Evolutionary conservation across 2,888 invertebrate species (phyloP).

Genomic region (Bursaphelenchus okinawaensis): DNA sequence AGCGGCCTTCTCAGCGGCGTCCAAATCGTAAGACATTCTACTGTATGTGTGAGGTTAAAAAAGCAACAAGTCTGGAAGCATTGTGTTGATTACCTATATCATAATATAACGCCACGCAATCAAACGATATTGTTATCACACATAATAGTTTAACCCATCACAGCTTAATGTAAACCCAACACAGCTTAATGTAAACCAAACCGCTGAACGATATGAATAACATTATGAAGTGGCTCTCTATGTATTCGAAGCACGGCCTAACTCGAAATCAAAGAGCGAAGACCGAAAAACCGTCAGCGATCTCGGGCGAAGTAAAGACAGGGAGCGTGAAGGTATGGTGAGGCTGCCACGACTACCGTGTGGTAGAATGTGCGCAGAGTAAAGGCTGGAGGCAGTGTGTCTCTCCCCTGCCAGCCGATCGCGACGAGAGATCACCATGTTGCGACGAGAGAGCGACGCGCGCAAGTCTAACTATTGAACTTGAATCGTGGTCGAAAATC

Average conservation of each 20-base stretch:
- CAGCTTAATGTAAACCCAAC: no score
- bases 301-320: not conserved
- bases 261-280: constrained; percentile 30
- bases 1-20: constrained; percentile 30
- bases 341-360: not conserved
- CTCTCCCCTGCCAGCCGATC: constrained; percentile 73
- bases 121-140: no score
- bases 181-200: no score
- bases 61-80: not conserved
- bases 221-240: not conserved
- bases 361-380: not conserved
- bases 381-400: not conserved
- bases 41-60: not conserved
- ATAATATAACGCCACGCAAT: no score
- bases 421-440: constrained; percentile 85
- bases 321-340: not conserved
- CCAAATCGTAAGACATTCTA: constrained; percentile 28
- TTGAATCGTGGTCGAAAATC: not conserved
- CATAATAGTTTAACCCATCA: no score
- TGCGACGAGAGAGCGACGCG: constrained; percentile 75
- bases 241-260: not conserved
- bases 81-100: no score
- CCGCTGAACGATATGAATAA: not conserved
- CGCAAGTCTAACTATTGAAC: not conserved
- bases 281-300: constrained; percentile 29